Base-by-base conservation (phyloP, 2,888 invertebrate species). In the Rhingia rostrata region DNA sequence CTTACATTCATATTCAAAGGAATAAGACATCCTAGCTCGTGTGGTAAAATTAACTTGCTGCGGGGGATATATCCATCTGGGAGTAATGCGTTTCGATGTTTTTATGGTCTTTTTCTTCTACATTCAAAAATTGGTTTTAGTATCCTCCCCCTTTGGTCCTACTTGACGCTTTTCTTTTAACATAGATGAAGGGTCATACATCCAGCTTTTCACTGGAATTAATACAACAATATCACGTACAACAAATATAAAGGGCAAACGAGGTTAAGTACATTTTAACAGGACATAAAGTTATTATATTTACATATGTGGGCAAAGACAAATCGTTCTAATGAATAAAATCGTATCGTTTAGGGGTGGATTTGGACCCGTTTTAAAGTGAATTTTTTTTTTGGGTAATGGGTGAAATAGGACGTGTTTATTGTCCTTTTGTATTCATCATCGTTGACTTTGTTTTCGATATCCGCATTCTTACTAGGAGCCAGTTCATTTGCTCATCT, bases 1-100 rank as follows among this genome's bases (percentile, higher is more conserved):
- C 22, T 22, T 37, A 60, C 56, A 64, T 63, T 47, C 37, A 30
- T 64, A n/a, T 61, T 35, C 32, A 35, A 32, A 61, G 45, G 39
- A 67, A 47, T 69, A 61, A 67, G 67, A 78, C 51, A 83, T 73
- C 56, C 53, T 63, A 69, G 78, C 75, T 64, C 70, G 60, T 47
- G 69, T 70, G 84, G 74, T 60, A 22, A 75, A 84, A 84, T 84
- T 80, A 84, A 84, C 79, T 70, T 74, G 80, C 58, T 80, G 64
- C 70, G 80, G 64, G 22, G 22, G 22, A 22, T 22, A 22, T 54
- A 80, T 84, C 67, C 78, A 78, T 69, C 63, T 69, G 78, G 69
- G 51, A 47, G 49, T 67, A 78, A 64, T 83, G 78, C 56, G 78
- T 78, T 74, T 67, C 39, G 49, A 49, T 49, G 49, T 43, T 60